Evolutionary conservation across 2,113 vertebrate species (phyloP).

Genomic region (Herpailurus yagouaroundi): DNA sequence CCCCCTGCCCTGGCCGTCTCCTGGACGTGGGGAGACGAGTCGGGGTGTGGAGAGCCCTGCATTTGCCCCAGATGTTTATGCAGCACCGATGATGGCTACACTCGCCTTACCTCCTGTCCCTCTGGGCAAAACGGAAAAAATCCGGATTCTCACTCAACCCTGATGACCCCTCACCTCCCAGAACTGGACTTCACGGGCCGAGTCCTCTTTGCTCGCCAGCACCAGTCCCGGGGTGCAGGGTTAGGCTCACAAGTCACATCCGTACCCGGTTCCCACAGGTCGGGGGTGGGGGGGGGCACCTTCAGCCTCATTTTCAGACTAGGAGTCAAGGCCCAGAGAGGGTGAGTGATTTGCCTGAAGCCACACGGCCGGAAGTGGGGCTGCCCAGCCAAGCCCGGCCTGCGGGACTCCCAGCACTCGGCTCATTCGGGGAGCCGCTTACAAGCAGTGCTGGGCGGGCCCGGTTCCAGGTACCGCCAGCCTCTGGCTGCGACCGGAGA

Average conservation of each 20-base stretch:
- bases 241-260: accelerated
- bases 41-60: accelerated
- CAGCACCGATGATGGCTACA: accelerated
- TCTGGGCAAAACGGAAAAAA: accelerated
- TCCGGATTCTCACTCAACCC: background rate
- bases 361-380: background rate
- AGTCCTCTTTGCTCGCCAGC: background rate
- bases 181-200: accelerated
- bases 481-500: background rate
- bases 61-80: accelerated
- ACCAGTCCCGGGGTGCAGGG: background rate
- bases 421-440: background rate
- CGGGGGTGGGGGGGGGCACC: background rate
- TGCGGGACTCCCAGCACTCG: accelerated
- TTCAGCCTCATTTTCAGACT: background rate
- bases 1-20: no score
- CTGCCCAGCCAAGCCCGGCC: accelerated
- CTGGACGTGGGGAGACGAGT: accelerated
- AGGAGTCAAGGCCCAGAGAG: background rate
- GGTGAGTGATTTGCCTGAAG: background rate
- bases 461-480: accelerated
- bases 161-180: accelerated
- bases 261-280: background rate
- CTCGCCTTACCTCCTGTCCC: accelerated
- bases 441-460: accelerated